A percentile compares a stretch with the other conserved stretches of the same genome.
Evolutionary conservation across 2,888 invertebrate species (phyloP).

Genomic region (Xylophagus ater): DNA sequence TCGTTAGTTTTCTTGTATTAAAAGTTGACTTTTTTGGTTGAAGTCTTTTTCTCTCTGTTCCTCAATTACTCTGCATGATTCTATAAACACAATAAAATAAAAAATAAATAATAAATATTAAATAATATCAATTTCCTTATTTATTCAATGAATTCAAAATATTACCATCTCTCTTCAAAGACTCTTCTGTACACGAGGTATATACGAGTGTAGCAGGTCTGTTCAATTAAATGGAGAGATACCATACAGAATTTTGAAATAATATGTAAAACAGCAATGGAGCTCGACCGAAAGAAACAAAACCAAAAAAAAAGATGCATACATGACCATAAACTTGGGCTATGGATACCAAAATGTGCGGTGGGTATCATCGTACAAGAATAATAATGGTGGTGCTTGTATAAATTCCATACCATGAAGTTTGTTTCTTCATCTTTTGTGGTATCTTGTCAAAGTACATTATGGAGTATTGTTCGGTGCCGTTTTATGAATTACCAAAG

Average conservation of each 20-base stretch:
- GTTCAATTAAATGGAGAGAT: too few species aligned
- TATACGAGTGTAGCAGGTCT: too few species aligned
- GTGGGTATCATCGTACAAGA: neutral
- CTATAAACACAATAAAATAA: neutral
- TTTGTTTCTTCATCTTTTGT: conserved; percentile 23
- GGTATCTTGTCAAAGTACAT: conserved; percentile 25
- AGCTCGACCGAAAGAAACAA: neutral
- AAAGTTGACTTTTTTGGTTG: neutral
- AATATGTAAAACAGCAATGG: too few species aligned
- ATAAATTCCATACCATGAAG: conserved; percentile 7
- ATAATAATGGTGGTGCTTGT: too few species aligned
- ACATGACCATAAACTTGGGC: neutral
- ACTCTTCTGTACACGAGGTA: too few species aligned
- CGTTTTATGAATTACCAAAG: conserved; percentile 24
- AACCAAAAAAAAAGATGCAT: neutral
- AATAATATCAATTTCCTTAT: conserved; percentile 13
- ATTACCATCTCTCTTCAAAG: too few species aligned
- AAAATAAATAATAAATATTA: conserved; percentile 2
- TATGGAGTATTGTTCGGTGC: conserved; percentile 22
- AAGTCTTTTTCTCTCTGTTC: neutral
- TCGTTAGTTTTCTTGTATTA: neutral
- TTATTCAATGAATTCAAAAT: too few species aligned
- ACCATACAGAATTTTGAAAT: too few species aligned
- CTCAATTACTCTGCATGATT: conserved; percentile 6
- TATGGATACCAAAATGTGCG: neutral